A percentile compares a stretch with the other conserved stretches of the same genome.
These are phyloP conservation scores for Papilio gigon DNA, from an alignment of 2,888 invertebrate genomes.

Conservation along the genomic window DNA sequence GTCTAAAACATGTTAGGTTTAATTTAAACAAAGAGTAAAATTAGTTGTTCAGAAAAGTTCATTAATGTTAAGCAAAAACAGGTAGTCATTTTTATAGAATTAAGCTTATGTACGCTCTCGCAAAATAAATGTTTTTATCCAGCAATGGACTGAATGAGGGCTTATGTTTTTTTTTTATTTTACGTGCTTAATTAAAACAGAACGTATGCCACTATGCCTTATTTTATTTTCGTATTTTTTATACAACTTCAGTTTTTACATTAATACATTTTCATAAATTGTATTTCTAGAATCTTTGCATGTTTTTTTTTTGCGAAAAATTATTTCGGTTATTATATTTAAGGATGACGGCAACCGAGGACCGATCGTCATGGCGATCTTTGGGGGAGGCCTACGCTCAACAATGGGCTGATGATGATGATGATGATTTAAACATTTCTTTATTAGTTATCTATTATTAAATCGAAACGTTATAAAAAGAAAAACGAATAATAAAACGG, in stretches of 20 bases:
- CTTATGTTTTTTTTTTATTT: conserved; percentile 18
- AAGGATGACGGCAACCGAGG: no score
- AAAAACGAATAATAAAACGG: no score
- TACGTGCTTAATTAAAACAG: neutral
- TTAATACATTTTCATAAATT: neutral
- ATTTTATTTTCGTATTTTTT: conserved; percentile 1
- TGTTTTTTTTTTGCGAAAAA: neutral
- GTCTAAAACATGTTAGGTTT: no score
- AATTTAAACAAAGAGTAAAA: neutral
- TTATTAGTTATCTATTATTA: no score
- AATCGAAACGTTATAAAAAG: no score
- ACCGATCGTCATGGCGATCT: no score
- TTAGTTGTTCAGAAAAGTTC: neutral
- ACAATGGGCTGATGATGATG: no score
- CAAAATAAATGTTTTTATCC: neutral
- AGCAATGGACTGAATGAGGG: conserved; percentile 10
- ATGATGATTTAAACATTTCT: no score
- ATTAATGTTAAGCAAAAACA: neutral
- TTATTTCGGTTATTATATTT: no score
- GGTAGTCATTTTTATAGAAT: neutral
- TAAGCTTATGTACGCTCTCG: neutral
- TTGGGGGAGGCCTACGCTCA: no score
- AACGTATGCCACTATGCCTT: neutral
- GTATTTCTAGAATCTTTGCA: neutral
- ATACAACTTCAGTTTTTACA: neutral